Percentiles rank a stretch among this genome's conserved stretches.
These are phyloP conservation scores for Diglossa cyanea DNA, from an alignment of 2,797 vertebrate genomes.

Conservation along the genomic window DNA sequence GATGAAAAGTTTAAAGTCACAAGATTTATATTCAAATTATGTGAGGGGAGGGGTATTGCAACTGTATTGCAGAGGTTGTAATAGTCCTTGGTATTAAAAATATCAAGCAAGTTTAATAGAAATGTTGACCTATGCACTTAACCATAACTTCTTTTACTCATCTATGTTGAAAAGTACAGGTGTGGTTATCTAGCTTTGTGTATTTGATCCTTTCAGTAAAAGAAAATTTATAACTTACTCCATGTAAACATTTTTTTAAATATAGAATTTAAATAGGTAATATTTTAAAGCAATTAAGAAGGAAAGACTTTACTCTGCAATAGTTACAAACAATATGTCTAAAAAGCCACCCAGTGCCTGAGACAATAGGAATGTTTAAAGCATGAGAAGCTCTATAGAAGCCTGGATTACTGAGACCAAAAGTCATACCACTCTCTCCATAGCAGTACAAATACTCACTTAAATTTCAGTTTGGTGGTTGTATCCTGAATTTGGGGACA, in stretches of 20 bases:
- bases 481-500: neutral
- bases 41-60: neutral
- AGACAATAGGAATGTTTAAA: neutral
- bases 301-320: neutral
- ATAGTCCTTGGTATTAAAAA: neutral
- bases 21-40: neutral
- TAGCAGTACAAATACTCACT: neutral
- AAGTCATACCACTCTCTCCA: neutral
- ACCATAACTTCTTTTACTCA: neutral
- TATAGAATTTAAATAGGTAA: neutral
- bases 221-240: neutral
- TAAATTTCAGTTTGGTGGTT: neutral
- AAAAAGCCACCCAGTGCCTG: neutral
- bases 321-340: neutral
- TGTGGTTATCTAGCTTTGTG: neutral
- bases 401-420: neutral
- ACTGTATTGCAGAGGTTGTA: neutral
- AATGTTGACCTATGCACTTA: neutral
- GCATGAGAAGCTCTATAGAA: neutral
- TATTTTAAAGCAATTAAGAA: neutral
- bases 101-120: neutral
- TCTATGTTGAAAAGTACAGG: neutral
- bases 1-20: neutral
- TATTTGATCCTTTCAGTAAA: neutral
- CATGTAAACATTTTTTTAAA: neutral